phyloP scores from a whole-genome alignment of 2,113 vertebrate genomes.

The Tichodroma muraria region DNA sequence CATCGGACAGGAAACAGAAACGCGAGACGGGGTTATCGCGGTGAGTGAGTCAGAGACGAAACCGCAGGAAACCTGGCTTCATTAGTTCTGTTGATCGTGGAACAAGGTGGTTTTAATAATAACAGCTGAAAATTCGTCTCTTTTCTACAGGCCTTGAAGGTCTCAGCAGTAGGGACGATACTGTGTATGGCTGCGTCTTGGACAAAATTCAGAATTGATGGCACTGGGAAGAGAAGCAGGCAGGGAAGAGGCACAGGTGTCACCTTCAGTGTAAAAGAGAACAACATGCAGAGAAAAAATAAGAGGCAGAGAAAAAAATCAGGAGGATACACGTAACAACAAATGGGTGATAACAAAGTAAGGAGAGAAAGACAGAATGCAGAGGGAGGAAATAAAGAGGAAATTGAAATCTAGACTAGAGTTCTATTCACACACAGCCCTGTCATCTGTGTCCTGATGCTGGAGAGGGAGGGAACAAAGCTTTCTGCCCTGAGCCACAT shows the following conservation, averaged over 20 bases:
- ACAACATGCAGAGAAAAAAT: not conserved
- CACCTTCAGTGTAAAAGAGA: not conserved
- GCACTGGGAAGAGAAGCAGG: not conserved
- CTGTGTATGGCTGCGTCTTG: not conserved
- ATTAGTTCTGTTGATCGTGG: not conserved
- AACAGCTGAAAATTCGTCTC: not conserved
- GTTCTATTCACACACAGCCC: not conserved
- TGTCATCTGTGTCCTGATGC: not conserved
- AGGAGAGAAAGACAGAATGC: not conserved
- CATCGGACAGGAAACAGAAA: not conserved
- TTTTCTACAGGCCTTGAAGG: not conserved
- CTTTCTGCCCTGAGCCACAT: not conserved
- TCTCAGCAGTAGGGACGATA: not conserved
- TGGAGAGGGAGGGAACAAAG: not conserved
- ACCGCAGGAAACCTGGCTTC: not conserved
- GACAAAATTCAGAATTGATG: not conserved
- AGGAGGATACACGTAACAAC: fast-evolving
- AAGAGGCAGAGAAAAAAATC: not conserved
- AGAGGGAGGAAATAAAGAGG: not conserved
- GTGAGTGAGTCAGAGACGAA: not conserved
- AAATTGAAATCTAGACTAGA: not conserved
- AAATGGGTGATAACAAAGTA: not conserved
- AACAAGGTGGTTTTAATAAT: not conserved
- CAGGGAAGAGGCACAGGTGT: not conserved
- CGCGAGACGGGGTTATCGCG: not conserved